Base-by-base conservation (phyloP, 2,797 vertebrate species). In the Eospalax fontanierii region DNA sequence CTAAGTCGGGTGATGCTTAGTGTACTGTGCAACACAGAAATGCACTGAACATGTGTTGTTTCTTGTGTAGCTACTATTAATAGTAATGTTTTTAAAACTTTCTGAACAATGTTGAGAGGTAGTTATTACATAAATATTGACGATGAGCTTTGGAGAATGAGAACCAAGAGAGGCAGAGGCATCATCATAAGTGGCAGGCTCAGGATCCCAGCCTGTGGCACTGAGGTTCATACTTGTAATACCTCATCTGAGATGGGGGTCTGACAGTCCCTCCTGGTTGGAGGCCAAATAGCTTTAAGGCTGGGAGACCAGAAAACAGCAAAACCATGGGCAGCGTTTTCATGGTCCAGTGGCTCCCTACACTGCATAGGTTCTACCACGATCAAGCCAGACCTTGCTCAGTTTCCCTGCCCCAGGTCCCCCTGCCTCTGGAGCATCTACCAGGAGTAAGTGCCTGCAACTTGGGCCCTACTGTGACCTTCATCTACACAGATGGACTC, bases 301-400 rank as follows among this genome's bases (percentile, higher is more conserved):
- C 74, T 50, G 35, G 80, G 68, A 40, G 38, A 28, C 18, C 73
- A 38, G 80, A 87, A 70, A 33, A 66, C 24, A n/a, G 40, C n/a
- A 33, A n/a, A 68, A 63, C 61, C 12, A 2, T 0, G 0, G 35
- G 57, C 54, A 79, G 19, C 68, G 12, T 21, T 12, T 70, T 68
- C n/a, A 61, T 0, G 70, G 82, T 11, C 85, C 74, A 26, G 6
- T 30, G 5, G 54, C 11, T 50, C 35, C 43, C 26, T 2, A 33
- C 81, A 61, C 66, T 61, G 71, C 19, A 28, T 0, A 28, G 38
- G 43, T 54, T 84, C 5, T 14, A 63, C 76, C 35, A 33, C n/a
- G 19, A 33, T 87, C 76, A 43, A 16, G 78, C 33, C 3, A 8
- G 35, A 33, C 43, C 85, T 93, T 87, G 43, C 86, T 35, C 33